A percentile compares a stretch with the other conserved stretches of the same genome.
These are phyloP conservation scores for Drosophila niveifrons DNA, from an alignment of 2,888 invertebrate species.

Conservation along the genomic window DNA sequence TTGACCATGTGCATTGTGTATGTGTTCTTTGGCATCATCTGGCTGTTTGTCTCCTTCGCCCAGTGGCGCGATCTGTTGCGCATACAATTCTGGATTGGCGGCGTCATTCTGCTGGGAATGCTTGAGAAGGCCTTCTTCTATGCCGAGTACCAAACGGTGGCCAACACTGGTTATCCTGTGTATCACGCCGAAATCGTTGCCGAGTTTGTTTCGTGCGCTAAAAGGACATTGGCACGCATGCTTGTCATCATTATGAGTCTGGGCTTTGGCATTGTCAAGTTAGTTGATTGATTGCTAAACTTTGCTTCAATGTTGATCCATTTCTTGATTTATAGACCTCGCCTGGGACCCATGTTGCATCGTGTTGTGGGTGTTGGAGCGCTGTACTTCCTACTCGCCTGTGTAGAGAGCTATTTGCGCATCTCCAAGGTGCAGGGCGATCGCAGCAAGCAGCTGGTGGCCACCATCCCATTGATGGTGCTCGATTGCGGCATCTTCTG, in stretches of 20 bases:
- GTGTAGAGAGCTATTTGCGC: slow-evolving; percentile 94
- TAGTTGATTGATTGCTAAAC: slow-evolving; percentile 83
- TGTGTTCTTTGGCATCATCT: slow-evolving; percentile 91
- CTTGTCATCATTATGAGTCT: slow-evolving; percentile 97
- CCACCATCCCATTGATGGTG: slow-evolving; percentile 94
- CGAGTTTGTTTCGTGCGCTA: slow-evolving; percentile 96
- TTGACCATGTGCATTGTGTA: slow-evolving; percentile 95
- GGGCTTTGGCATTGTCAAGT: slow-evolving; percentile 98
- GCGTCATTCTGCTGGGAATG: slow-evolving; percentile 94
- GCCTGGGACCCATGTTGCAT: slow-evolving; percentile 95
- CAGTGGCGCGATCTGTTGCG: slow-evolving; percentile 96
- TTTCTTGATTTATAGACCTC: slow-evolving; percentile 87
- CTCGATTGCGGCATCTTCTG: slow-evolving; percentile 95
- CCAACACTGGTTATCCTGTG: slow-evolving; percentile 89
- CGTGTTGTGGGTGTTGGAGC: slow-evolving; percentile 94
- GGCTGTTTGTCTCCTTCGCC: slow-evolving; percentile 93
- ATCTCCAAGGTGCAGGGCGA: slow-evolving; percentile 88
- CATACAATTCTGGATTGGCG: slow-evolving; percentile 98
- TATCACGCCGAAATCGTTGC: slow-evolving; percentile 92
- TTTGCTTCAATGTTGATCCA: background rate
- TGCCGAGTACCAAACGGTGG: slow-evolving; percentile 93
- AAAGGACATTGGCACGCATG: slow-evolving; percentile 96
- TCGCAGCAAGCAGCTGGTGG: slow-evolving; percentile 89
- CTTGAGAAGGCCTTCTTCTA: slow-evolving; percentile 95
- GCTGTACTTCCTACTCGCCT: slow-evolving; percentile 93